phyloP scores from a whole-genome alignment of 1,140 invertebrate species.

The Aplysia californica region DNA sequence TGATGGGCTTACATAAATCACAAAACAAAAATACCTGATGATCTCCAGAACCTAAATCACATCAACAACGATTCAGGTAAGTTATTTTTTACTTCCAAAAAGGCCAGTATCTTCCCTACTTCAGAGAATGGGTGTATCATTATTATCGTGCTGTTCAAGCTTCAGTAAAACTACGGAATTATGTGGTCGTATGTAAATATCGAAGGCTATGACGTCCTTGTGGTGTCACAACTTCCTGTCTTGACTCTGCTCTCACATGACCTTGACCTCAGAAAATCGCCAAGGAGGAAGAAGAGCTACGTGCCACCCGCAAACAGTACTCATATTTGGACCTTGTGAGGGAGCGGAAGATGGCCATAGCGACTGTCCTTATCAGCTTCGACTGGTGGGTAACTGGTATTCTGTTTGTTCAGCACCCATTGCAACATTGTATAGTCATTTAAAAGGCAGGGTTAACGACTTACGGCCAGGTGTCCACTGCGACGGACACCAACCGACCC shows the following conservation, averaged over 20 bases:
- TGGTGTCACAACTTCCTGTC: not conserved
- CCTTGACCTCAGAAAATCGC: not conserved
- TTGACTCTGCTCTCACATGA: not conserved
- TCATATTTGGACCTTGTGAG: not conserved
- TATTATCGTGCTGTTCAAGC: not conserved
- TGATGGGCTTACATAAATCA: no score
- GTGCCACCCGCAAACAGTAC: not conserved
- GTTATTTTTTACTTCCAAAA: no score
- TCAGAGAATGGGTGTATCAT: not conserved
- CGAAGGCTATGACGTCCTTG: not conserved
- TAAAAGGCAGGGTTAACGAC: not conserved
- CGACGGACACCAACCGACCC: no score
- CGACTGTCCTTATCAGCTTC: not conserved
- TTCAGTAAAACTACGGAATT: not conserved
- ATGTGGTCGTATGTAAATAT: constrained; percentile 1
- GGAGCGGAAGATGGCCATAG: not conserved
- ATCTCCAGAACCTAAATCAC: no score
- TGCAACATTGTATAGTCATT: no score
- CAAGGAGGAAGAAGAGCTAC: not conserved
- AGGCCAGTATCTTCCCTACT: not conserved
- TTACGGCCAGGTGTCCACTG: no score
- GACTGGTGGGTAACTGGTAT: constrained; percentile 1
- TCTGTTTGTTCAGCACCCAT: not conserved
- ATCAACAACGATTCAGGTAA: no score
- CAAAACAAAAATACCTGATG: no score